Evolutionary conservation across 2,797 vertebrate genomes (phyloP), one percentile per base, ranked within the genome.

Genomic region (Hipposideros larvatus): DNA sequence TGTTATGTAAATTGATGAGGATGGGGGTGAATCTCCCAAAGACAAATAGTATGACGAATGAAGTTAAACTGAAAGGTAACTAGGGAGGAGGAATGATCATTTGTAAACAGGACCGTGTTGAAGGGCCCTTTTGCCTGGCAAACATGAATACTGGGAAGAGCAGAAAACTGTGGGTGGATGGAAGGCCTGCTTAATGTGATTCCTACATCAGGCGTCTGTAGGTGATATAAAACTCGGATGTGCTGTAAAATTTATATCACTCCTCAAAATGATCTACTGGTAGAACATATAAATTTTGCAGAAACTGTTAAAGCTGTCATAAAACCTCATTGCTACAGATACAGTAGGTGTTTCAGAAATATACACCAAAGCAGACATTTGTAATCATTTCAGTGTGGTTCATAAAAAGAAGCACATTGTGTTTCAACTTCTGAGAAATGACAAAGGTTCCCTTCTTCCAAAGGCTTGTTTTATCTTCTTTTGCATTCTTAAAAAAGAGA

Each of bases 181-280:
- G 93, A 95, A 96, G 95, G 94, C 71, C 96, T 96, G 97, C 87
- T 97, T 98, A 98, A 98, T 71, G 82, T 86, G 98, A 98, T 98
- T 98, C 96, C 95, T 97, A 83, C 95, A 98, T 95, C 97, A 98
- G 96, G 94, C 91, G 2, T 98, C 98, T 98, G 98, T 97, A 97
- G 97, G 97, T 98, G 96, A 98, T 98, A 98, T 98, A 98, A 98
- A 98, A 98, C 98, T 98, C 96, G 37, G 70, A 98, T 83, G 48
- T 95, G 92, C 90, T 97, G 96, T 98, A 98, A 98, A 98, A 98
- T 98, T 98, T 98, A 99, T 95, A 98, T 98, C 93, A 22, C 92
- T 95, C 96, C 97, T 94, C 90, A 93, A 90, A 98, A 98, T 98
- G 97, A 95, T 91, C 97, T 97, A 96, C 95, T 97, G 71, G 95